These are phyloP conservation scores for Caerostris darwini DNA, from an alignment of 1,140 invertebrate genomes.

Conservation along the genomic window DNA sequence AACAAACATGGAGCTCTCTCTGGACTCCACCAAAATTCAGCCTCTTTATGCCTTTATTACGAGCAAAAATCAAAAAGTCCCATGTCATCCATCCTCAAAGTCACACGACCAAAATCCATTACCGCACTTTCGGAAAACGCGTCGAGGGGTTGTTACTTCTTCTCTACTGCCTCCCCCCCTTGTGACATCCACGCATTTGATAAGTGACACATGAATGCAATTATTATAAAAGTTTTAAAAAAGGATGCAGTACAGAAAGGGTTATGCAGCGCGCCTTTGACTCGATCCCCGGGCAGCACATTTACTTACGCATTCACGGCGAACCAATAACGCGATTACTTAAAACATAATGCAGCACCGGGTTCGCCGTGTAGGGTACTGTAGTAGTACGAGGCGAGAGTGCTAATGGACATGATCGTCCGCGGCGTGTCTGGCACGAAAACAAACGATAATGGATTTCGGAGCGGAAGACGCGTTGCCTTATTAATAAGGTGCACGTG, in stretches of 20 bases:
- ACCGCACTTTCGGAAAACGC: no score
- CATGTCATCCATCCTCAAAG: no score
- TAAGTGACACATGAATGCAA: neutral
- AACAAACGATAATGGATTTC: conserved; percentile 4
- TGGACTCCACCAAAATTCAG: no score
- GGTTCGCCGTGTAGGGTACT: neutral
- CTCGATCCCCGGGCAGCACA: neutral
- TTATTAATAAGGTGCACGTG: conserved; percentile 1
- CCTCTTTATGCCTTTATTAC: no score
- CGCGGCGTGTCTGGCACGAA: neutral
- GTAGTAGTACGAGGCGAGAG: neutral
- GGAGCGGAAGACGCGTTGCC: neutral
- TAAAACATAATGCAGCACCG: conserved; percentile 7
- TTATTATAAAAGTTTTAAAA: no score
- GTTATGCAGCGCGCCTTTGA: no score
- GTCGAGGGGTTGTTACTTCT: no score
- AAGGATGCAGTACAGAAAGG: no score
- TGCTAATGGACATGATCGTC: conserved; percentile 4
- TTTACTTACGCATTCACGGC: neutral
- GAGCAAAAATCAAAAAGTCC: no score
- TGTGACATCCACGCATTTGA: neutral
- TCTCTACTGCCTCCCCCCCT: no score
- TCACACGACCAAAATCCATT: no score
- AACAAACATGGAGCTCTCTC: no score
- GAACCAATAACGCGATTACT: neutral